Evolutionary conservation across 2,888 invertebrate species (phyloP).

Genomic region (Rhagium mordax): DNA sequence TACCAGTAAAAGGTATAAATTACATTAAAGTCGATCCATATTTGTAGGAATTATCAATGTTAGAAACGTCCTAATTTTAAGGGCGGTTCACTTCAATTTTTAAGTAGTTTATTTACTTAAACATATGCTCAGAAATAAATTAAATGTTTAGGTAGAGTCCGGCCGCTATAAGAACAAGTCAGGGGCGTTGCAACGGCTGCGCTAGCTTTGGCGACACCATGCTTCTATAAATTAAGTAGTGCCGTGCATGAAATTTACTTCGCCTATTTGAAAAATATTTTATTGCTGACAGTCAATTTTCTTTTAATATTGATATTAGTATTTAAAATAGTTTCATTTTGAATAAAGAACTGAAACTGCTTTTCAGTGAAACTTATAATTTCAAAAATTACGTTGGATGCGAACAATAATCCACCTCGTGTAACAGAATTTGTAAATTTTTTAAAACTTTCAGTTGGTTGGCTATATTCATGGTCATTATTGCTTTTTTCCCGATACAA

Average conservation of each 20-base stretch:
- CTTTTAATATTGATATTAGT: neutral
- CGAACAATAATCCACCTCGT: slow-evolving; percentile 17
- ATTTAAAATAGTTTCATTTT: neutral
- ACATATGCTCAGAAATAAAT: no score
- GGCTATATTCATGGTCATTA: neutral
- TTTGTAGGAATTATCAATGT: no score
- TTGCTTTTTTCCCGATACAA: neutral
- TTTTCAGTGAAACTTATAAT: neutral
- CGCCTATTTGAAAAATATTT: neutral
- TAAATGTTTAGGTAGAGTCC: no score
- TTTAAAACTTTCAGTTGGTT: slow-evolving; percentile 4
- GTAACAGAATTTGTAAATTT: slow-evolving; percentile 14
- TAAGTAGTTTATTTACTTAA: no score
- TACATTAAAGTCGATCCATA: no score
- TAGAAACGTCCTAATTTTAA: no score
- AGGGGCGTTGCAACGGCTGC: no score
- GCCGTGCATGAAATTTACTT: neutral
- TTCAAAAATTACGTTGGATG: slow-evolving; percentile 5
- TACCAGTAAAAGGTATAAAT: no score
- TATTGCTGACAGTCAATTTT: neutral
- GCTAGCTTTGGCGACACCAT: no score
- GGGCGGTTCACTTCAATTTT: no score
- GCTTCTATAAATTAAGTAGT: no score
- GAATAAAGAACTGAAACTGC: neutral
- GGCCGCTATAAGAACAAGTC: no score